Conservation (phyloP, 2,888 invertebrate genomes). For the Anoncus sp. region DNA sequence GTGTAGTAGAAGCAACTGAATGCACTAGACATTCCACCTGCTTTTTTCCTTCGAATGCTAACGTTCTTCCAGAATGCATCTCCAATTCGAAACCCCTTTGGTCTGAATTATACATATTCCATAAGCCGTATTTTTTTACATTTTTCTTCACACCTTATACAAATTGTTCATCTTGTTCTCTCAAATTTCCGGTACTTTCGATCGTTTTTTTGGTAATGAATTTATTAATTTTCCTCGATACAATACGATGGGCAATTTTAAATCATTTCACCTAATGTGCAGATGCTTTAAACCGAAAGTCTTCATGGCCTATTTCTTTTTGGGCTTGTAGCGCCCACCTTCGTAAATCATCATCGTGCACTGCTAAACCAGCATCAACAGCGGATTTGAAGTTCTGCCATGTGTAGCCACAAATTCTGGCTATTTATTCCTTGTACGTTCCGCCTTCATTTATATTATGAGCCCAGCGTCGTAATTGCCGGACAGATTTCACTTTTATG, state of each 20-base stretch:
- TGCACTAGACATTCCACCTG: constrained; percentile 54
- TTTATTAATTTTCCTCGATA: constrained; percentile 27
- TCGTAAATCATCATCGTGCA: constrained; percentile 26
- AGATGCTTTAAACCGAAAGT: constrained; percentile 6
- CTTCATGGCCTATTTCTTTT: not conserved
- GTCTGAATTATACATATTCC: constrained; percentile 39
- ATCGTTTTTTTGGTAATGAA: not conserved
- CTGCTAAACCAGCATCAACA: not conserved
- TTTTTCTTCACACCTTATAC: not conserved
- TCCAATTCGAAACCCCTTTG: constrained; percentile 51
- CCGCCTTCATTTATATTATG: not conserved
- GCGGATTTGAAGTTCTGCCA: constrained; percentile 19
- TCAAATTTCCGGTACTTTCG: constrained; percentile 1
- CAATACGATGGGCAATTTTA: constrained; percentile 11
- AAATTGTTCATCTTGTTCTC: constrained; percentile 24
- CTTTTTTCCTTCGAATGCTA: constrained; percentile 51
- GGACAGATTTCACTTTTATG: too few species aligned
- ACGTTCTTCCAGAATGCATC: constrained; percentile 56
- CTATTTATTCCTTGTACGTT: constrained; percentile 12
- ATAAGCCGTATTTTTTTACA: not conserved
- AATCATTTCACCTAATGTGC: not conserved
- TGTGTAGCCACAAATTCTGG: constrained; percentile 2
- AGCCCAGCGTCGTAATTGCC: not conserved
- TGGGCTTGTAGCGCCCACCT: constrained; percentile 7
- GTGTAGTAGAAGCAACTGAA: constrained; percentile 53